Conservation (phyloP, 30 jellyfish, hydroid and myxozoan species). For the Aurelia sp. region DNA sequence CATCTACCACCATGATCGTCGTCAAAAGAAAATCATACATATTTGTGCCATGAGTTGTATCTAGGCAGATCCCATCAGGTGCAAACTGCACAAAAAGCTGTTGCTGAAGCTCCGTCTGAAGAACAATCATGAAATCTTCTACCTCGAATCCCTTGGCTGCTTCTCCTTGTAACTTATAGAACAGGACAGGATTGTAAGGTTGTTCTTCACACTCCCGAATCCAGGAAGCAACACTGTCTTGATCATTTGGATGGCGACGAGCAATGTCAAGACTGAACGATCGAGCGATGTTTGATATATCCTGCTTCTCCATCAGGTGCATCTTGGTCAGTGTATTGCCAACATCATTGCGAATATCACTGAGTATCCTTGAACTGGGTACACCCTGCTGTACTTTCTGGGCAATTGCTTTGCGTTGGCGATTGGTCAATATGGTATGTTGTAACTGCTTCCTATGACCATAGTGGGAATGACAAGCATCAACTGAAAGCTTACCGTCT, state of each 20-base stretch:
- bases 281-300: not conserved
- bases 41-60: slow-evolving; percentile 46
- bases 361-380: slow-evolving; percentile 46
- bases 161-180: slow-evolving; percentile 35
- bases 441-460: slow-evolving; percentile 53
- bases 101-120: slow-evolving; percentile 41
- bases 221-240: slow-evolving; percentile 17
- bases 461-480: slow-evolving; percentile 43
- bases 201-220: slow-evolving; percentile 11
- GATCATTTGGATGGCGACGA: slow-evolving; percentile 23
- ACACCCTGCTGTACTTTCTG: slow-evolving; percentile 53
- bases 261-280: not conserved
- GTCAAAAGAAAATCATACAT: slow-evolving; percentile 52
- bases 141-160: not conserved
- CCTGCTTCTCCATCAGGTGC: slow-evolving; percentile 9
- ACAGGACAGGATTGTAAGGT: slow-evolving; percentile 31
- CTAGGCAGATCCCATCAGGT: slow-evolving; percentile 33
- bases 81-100: not conserved
- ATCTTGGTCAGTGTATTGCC: slow-evolving; percentile 5
- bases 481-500: slow-evolving; percentile 29
- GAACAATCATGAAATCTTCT: slow-evolving; percentile 34
- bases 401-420: slow-evolving; percentile 52
- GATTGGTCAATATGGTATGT: slow-evolving; percentile 32
- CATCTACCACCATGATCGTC: slow-evolving; percentile 58
- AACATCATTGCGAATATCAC: slow-evolving; percentile 36